phyloP scores from a whole-genome alignment of 2,797 vertebrate species.

The Acanthornis magna region DNA sequence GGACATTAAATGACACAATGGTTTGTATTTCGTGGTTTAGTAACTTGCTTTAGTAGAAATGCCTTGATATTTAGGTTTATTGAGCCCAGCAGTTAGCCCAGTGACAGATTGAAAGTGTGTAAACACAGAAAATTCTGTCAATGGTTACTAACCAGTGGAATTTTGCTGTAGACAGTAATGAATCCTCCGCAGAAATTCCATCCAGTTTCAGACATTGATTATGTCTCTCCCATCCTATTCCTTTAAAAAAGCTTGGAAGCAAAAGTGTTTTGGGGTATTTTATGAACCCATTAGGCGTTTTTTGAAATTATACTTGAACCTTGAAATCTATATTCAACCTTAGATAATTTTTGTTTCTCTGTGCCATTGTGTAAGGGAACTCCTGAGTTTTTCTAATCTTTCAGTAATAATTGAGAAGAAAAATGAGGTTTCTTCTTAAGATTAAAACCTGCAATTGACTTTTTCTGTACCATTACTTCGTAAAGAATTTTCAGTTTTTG shows the following conservation, averaged over 20 bases:
- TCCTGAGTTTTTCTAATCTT: not conserved
- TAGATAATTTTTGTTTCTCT: not conserved
- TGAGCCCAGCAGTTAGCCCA: not conserved
- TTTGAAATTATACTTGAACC: not conserved
- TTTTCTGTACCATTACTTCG: not conserved
- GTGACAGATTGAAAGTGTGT: not conserved
- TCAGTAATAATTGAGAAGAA: not conserved
- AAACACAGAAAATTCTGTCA: not conserved
- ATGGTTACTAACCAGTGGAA: not conserved
- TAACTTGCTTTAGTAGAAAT: not conserved
- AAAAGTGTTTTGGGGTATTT: not conserved
- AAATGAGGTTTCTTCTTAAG: not conserved
- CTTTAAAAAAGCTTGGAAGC: not conserved
- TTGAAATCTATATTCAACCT: not conserved
- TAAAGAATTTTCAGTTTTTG: not conserved
- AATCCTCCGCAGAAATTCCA: not conserved
- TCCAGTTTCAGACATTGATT: not conserved
- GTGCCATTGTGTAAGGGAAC: not conserved
- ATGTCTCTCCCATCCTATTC: not conserved
- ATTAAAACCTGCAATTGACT: not conserved
- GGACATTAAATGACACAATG: not conserved
- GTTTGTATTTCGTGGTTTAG: not conserved
- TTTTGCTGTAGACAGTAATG: accelerated
- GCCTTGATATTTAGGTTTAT: not conserved
- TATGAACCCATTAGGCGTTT: not conserved